A percentile compares a stretch with the other conserved stretches of the same genome.
phyloP scores from a whole-genome alignment of 2,888 invertebrate genomes.

The Cryptus armator region DNA sequence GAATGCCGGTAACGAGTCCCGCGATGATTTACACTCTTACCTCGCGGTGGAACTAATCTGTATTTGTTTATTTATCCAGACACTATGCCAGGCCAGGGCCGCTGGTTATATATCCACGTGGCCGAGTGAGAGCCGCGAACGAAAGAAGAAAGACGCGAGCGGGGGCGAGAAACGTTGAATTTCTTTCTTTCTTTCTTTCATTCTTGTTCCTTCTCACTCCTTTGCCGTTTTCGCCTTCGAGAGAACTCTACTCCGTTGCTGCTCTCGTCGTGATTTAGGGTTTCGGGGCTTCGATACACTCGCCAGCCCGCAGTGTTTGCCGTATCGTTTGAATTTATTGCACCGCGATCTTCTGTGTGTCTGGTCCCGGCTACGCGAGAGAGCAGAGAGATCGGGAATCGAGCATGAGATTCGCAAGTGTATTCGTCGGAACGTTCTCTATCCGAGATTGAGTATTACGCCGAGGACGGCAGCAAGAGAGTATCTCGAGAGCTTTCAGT shows the following conservation, averaged over 20 bases:
- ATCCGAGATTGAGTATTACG: conserved; percentile 50
- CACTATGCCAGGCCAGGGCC: conserved; percentile 67
- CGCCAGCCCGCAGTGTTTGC: conserved; percentile 72
- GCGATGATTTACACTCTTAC: conserved; percentile 82
- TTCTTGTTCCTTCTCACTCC: conserved; percentile 36
- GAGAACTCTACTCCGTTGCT: conserved; percentile 71
- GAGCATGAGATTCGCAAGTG: conserved; percentile 16
- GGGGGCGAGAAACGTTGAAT: conserved; percentile 32
- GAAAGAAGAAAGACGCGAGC: conserved; percentile 49
- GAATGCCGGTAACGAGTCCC: conserved; percentile 80
- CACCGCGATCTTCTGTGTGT: conserved; percentile 48
- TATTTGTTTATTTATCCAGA: conserved; percentile 84
- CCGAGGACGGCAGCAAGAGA: conserved; percentile 34
- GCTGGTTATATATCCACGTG: conserved; percentile 22
- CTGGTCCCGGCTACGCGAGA: conserved; percentile 37
- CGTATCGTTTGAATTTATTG: conserved; percentile 67
- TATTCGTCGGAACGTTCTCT: conserved; percentile 47
- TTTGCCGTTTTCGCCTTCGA: not conserved
- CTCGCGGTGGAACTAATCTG: conserved; percentile 81
- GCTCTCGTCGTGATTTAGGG: conserved; percentile 80
- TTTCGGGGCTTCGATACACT: conserved; percentile 82
- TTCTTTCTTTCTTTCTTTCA: conserved; percentile 7
- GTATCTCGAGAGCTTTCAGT: conserved; percentile 16
- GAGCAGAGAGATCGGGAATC: conserved; percentile 18
- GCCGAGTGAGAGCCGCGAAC: conserved; percentile 54